phyloP scores from a whole-genome alignment of 2,888 invertebrate species.

The Ochlodes sylvanus region DNA sequence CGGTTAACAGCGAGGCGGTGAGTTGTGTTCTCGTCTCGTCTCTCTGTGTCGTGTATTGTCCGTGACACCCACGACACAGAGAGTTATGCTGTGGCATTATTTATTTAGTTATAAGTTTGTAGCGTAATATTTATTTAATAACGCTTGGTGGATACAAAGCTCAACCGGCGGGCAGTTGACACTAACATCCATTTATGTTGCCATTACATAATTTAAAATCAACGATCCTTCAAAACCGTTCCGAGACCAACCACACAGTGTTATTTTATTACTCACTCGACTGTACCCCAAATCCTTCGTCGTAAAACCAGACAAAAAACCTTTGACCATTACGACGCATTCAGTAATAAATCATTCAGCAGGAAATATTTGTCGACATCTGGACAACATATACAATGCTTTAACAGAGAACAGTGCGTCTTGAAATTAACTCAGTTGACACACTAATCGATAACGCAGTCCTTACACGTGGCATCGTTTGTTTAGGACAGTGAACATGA shows the following conservation, averaged over 20 bases:
- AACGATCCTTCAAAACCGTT: background rate
- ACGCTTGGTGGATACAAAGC: no score
- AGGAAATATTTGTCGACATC: constrained; percentile 62
- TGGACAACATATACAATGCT: constrained; percentile 55
- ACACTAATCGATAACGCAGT: constrained; percentile 17
- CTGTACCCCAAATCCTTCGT: constrained; percentile 47
- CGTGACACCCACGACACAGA: no score
- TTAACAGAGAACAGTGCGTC: constrained; percentile 7
- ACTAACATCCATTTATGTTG: no score
- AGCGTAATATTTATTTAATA: no score
- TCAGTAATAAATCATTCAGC: constrained; percentile 66
- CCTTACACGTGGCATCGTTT: background rate
- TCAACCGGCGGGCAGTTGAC: no score
- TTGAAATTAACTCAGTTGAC: background rate
- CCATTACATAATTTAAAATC: background rate
- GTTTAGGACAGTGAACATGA: constrained; percentile 7
- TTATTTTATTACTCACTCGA: constrained; percentile 42
- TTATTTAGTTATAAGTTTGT: no score
- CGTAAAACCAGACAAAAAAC: constrained; percentile 59
- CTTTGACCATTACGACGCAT: constrained; percentile 47
- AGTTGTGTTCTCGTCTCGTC: no score
- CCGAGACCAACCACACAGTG: constrained; percentile 54
- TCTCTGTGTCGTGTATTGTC: no score
- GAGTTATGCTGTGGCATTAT: no score
- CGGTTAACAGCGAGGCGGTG: no score